Conservation (phyloP, 1,140 invertebrate genomes). For the Drosophila repletoides region DNA sequence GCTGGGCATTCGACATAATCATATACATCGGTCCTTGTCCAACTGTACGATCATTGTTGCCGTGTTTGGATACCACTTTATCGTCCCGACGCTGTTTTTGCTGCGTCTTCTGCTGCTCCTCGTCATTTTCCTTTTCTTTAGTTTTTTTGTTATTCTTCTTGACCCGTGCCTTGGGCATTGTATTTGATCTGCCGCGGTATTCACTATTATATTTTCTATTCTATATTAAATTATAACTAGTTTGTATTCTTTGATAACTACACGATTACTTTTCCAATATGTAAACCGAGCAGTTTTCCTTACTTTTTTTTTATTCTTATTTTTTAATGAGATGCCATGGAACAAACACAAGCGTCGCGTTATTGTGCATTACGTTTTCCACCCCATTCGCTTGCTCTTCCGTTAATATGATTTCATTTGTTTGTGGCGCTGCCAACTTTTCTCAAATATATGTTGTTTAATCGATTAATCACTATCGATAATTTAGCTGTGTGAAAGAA, state of each 20-base stretch:
- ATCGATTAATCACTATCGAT: constrained; percentile 7
- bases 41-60: not conserved
- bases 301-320: not conserved
- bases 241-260: not conserved
- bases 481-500: too few species aligned
- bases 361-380: constrained; percentile 46
- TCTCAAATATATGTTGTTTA: not conserved
- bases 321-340: constrained; percentile 16
- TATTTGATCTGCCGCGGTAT: constrained; percentile 1
- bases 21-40: constrained; percentile 56
- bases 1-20: constrained; percentile 85
- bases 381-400: constrained; percentile 55
- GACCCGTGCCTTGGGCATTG: constrained; percentile 30
- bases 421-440: constrained; percentile 15
- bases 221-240: not conserved
- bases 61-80: too few species aligned
- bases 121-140: constrained; percentile 48
- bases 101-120: constrained; percentile 1
- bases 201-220: constrained; percentile 5
- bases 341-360: constrained; percentile 63
- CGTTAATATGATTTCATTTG: constrained; percentile 30
- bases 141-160: constrained; percentile 25
- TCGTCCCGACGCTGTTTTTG: not conserved
- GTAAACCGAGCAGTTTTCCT: constrained; percentile 7
- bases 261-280: constrained; percentile 14